phyloP scores from a whole-genome alignment of 1,140 invertebrate genomes.

The Chrysopa pallens region DNA sequence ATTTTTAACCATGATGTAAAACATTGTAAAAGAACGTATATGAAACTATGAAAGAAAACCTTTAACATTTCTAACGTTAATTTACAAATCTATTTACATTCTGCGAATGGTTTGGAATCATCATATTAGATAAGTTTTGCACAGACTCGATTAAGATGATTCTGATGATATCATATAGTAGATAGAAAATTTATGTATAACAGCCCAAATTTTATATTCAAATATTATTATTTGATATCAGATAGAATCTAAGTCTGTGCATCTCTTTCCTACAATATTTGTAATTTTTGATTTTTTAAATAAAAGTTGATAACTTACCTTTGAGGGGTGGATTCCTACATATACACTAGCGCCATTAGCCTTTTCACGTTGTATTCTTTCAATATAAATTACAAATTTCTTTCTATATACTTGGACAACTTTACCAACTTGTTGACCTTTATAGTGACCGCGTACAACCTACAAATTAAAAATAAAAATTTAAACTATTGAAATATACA shows the following conservation, averaged over 20 bases:
- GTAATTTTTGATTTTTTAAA: neutral
- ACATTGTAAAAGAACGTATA: conserved; percentile 12
- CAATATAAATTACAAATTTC: conserved; percentile 97
- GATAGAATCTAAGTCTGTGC: too few species aligned
- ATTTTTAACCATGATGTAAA: conserved; percentile 26
- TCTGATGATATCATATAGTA: too few species aligned
- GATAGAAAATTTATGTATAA: too few species aligned
- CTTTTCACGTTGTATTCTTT: conserved; percentile 97
- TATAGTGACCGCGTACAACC: conserved; percentile 96
- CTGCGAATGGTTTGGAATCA: conserved; percentile 28
- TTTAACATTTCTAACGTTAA: conserved; percentile 12
- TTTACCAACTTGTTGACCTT: conserved; percentile 97
- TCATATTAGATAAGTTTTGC: conserved; percentile 10
- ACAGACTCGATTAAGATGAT: neutral
- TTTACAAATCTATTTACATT: conserved; percentile 10
- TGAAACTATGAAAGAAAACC: conserved; percentile 19
- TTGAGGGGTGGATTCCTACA: conserved; percentile 97
- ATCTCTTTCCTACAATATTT: too few species aligned
- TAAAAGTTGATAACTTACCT: conserved; percentile 47
- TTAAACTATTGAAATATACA: neutral
- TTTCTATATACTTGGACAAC: conserved; percentile 96
- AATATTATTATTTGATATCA: too few species aligned
- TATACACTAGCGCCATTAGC: conserved; percentile 96
- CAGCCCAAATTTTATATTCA: too few species aligned
- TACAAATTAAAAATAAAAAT: conserved; percentile 18